Conservation (phyloP, 2,797 vertebrate species). For the Bradypodion ventrale region DNA sequence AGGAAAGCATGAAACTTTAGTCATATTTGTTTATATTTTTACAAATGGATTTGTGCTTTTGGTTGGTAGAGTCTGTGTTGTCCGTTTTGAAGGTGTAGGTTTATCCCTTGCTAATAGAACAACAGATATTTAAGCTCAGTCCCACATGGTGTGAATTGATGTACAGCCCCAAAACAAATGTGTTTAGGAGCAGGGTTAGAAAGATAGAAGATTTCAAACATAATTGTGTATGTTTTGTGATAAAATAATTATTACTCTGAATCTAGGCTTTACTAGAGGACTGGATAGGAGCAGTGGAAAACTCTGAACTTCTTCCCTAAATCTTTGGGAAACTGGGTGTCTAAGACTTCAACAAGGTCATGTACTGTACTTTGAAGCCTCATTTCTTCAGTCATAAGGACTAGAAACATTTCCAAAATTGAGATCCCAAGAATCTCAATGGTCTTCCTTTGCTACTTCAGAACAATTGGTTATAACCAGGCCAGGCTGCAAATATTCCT, state of each 20-base stretch:
- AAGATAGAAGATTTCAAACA: neutral
- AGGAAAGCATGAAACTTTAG: no score
- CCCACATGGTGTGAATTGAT: neutral
- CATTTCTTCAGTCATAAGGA: neutral
- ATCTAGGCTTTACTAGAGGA: neutral
- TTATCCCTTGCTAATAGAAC: neutral
- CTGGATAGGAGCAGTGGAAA: neutral
- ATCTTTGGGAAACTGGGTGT: neutral
- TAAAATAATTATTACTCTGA: neutral
- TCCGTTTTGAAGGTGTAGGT: no score
- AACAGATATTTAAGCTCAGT: neutral
- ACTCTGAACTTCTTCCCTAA: neutral
- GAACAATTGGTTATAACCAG: neutral
- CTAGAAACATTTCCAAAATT: neutral
- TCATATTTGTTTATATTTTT: neutral
- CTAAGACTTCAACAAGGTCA: neutral
- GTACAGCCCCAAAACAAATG: neutral
- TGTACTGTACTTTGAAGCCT: neutral
- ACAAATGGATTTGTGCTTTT: neutral
- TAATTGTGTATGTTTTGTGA: neutral
- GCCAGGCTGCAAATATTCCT: no score
- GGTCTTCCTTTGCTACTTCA: neutral
- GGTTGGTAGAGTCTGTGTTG: no score
- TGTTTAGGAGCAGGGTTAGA: neutral
- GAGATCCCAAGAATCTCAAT: neutral